Base-by-base conservation (phyloP, 1,140 invertebrate species). In the Papilio polytes region DNA sequence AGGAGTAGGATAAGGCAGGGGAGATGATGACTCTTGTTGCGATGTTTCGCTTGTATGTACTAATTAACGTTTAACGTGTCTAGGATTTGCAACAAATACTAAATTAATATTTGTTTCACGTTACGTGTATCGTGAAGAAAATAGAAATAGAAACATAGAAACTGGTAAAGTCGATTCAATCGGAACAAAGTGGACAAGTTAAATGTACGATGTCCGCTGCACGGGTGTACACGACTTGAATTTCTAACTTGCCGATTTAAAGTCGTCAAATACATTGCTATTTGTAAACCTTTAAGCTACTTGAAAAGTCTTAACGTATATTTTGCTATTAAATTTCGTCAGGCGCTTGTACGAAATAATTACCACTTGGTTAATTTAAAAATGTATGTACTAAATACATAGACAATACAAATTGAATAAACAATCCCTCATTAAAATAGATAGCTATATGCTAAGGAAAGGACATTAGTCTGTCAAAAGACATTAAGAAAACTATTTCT, bases 191-290 rank as follows among this genome's bases (percentile, higher is more conserved):
- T 70, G 63, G 26, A 70, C 63, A 70, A 70, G 63, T 70, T 70
- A 70, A 70, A 70, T 70, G 63, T 70, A 15, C 63, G 63, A 70
- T 70, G 63, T 70, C 63, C 63, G 63, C 63, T 70, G 63, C 63
- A 70, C 63, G 12, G 20, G 20, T 56, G 26, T 31, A 70, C 63
- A 70, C 63, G 63, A 70, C 63, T 70, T 70, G 63, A 70, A 70
- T 70, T 70, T 31, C 26, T 36, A 70, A 70, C 22, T 70, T 15
- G 63, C 12, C 22, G 63, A 70, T 70, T 70, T 63, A 63, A 63
- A 63, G 20, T 70, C 63, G 22, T 70, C 63, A 70, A 1, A 70
- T 70, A 63, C 22, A 63, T 22, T 13, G 59, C 59, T 63, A 63
- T 70, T 70, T 70, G 26, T 70, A 31, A 70, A 70, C 22, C 63